These are phyloP conservation scores for Psettodes erumei DNA, from an alignment of 2,113 vertebrate genomes.

Conservation along the genomic window DNA sequence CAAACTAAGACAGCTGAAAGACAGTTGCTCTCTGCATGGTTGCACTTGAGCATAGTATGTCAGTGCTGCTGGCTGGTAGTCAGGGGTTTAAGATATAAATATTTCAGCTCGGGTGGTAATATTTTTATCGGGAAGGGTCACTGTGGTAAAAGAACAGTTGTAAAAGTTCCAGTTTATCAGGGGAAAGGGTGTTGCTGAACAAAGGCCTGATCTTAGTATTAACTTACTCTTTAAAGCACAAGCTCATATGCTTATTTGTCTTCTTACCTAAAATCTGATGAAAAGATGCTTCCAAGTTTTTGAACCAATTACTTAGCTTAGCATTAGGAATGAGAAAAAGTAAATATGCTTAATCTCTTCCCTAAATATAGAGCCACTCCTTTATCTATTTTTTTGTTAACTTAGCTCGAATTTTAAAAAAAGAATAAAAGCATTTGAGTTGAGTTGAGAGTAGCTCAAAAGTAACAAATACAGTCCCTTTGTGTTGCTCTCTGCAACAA, in stretches of 20 bases:
- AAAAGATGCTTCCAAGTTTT: too few relatives aligned
- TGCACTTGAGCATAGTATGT: constrained; percentile 40
- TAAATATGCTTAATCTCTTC: too few relatives aligned
- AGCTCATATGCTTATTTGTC: background rate
- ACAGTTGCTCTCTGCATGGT: constrained; percentile 49
- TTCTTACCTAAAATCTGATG: background rate
- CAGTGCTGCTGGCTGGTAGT: constrained; percentile 7
- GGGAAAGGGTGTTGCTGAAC: background rate
- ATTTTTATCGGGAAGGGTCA: constrained; percentile 27
- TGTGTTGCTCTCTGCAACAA: background rate
- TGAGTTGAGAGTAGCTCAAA: background rate
- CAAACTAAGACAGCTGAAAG: constrained; percentile 65
- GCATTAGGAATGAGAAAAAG: too few relatives aligned
- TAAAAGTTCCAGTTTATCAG: background rate
- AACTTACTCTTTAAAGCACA: background rate
- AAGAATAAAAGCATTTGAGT: too few relatives aligned
- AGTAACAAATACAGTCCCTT: background rate
- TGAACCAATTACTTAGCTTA: too few relatives aligned
- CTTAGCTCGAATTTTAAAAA: too few relatives aligned
- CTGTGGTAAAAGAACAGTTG: constrained; percentile 16
- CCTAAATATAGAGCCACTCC: too few relatives aligned
- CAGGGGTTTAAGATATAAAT: constrained; percentile 46
- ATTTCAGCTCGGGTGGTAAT: constrained; percentile 19
- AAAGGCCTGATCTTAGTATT: background rate
- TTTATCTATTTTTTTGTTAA: too few relatives aligned